Conservation (phyloP, 2,797 vertebrate species). For the Scomberomorus guttatus region DNA sequence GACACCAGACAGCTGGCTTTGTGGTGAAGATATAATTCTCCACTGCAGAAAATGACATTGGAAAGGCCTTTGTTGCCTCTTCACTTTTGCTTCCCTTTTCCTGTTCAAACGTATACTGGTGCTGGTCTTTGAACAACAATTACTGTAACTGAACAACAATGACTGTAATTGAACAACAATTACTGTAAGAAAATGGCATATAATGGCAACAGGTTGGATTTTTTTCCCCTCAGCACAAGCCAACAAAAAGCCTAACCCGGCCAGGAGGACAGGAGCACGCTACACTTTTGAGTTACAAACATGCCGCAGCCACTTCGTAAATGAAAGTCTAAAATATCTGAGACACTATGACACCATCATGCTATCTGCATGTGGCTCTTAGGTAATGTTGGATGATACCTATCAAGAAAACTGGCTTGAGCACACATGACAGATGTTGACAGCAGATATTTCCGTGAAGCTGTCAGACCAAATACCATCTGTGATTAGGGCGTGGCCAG, state of each 20-base stretch:
- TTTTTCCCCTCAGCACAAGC: neutral
- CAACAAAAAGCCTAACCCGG: neutral
- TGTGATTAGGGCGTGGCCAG: neutral
- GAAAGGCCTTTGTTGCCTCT: conserved; percentile 18
- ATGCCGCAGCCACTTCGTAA: neutral
- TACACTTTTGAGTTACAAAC: neutral
- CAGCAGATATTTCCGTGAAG: conserved; percentile 28
- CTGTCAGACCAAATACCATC: conserved; percentile 42
- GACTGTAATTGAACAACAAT: neutral
- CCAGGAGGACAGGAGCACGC: too few species aligned
- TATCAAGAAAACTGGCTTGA: conserved; percentile 18
- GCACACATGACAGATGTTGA: conserved; percentile 16
- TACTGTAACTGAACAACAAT: too few species aligned
- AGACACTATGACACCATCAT: neutral
- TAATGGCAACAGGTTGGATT: neutral
- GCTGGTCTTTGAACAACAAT: neutral
- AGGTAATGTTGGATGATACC: conserved; percentile 23
- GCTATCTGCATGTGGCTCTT: conserved; percentile 6
- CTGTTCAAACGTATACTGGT: neutral
- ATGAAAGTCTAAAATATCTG: neutral
- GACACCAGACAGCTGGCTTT: neutral
- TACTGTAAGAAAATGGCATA: neutral
- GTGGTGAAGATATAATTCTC: conserved; percentile 4
- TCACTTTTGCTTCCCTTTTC: conserved; percentile 17
- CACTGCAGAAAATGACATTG: neutral